Evolutionary conservation across 2,113 vertebrate species (phyloP).

Genomic region (Tichodroma muraria): DNA sequence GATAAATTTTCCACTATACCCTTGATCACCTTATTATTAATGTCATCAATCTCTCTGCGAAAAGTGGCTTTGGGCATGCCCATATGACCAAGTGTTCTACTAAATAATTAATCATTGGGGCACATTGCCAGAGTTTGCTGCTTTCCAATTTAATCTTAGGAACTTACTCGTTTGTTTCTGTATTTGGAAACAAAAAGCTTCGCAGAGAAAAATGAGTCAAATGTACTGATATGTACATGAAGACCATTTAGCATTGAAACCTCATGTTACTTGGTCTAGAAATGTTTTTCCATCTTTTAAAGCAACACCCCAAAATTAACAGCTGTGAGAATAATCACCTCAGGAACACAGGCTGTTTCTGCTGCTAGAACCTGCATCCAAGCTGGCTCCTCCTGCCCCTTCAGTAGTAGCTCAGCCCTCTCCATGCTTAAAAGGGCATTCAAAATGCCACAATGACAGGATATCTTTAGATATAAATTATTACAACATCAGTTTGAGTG

Average conservation of each 20-base stretch:
- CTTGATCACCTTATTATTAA: slow-evolving; percentile 21
- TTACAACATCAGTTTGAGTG: neutral
- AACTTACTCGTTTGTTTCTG: neutral
- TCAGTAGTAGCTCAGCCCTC: neutral
- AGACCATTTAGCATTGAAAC: neutral
- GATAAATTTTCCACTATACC: slow-evolving; percentile 1
- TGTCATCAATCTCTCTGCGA: slow-evolving; percentile 24
- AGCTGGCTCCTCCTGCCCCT: neutral
- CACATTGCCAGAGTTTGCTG: neutral
- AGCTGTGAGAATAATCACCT: neutral
- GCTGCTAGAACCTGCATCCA: neutral
- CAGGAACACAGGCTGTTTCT: neutral
- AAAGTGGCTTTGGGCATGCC: neutral
- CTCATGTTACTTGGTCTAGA: neutral
- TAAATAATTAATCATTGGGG: slow-evolving; percentile 2
- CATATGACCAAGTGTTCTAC: neutral
- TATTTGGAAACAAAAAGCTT: slow-evolving; percentile 9
- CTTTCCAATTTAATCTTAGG: neutral
- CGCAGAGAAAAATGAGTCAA: neutral
- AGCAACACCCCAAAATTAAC: neutral
- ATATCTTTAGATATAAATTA: neutral
- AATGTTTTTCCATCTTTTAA: neutral
- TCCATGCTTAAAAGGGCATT: neutral
- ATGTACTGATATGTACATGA: neutral
- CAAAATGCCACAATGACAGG: neutral